These are phyloP conservation scores for Melanotaenia maccullochi DNA, from an alignment of 2,797 vertebrate genomes.

Conservation along the genomic window DNA sequence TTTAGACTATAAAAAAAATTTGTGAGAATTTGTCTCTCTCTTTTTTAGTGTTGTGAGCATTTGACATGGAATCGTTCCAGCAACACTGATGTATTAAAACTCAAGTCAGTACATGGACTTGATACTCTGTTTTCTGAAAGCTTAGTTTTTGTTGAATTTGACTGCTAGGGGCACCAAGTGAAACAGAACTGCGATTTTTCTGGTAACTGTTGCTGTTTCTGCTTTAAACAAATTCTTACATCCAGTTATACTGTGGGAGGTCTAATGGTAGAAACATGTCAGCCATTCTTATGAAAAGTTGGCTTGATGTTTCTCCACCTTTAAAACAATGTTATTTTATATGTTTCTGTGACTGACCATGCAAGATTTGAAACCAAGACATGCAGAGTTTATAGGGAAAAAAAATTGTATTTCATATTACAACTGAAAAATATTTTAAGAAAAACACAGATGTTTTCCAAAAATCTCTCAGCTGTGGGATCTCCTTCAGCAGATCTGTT, in stretches of 20 bases:
- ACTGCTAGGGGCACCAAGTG: too few species aligned
- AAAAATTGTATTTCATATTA: neutral
- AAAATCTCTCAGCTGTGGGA: slow-evolving; percentile 18
- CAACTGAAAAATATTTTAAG: neutral
- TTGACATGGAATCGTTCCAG: too few species aligned
- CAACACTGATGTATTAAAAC: neutral
- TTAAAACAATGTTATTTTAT: neutral
- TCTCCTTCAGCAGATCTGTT: slow-evolving; percentile 33
- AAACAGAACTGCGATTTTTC: neutral
- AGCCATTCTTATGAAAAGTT: neutral
- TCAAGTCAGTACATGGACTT: neutral
- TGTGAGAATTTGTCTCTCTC: too few species aligned
- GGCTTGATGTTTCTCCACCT: slow-evolving; percentile 1
- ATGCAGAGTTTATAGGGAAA: neutral
- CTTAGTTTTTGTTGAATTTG: too few species aligned
- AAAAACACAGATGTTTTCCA: slow-evolving; percentile 26
- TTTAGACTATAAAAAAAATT: too few species aligned
- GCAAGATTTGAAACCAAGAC: neutral
- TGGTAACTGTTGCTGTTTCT: neutral
- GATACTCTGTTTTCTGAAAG: neutral
- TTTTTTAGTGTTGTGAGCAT: too few species aligned
- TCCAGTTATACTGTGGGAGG: neutral
- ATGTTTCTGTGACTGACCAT: neutral
- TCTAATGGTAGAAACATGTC: neutral
- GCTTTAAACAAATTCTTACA: neutral